Conservation (phyloP, 2,888 invertebrate genomes). For the Sycophila texana region DNA sequence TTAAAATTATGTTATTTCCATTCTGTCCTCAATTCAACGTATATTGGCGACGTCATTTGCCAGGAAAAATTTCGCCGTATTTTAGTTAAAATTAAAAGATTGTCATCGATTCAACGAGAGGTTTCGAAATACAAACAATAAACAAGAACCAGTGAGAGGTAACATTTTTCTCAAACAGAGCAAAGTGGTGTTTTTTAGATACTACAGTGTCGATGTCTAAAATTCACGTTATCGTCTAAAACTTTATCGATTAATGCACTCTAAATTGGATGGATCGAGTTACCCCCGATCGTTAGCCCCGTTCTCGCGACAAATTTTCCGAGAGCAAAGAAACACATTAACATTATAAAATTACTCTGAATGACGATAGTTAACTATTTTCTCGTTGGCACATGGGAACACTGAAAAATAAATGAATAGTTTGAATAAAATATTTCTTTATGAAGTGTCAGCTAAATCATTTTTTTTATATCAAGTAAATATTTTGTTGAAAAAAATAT, state of each 20-base stretch:
- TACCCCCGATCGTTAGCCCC: constrained; percentile 19
- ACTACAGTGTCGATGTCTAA: constrained; percentile 27
- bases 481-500: no score
- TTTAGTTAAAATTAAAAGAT: constrained; percentile 36
- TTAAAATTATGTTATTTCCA: neutral
- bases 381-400: constrained; percentile 44
- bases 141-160: constrained; percentile 1
- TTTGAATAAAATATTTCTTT: neutral
- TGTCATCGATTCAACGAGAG: constrained; percentile 29
- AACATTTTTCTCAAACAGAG: neutral
- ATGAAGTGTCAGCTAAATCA: no score
- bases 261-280: constrained; percentile 16
- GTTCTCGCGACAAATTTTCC: constrained; percentile 7
- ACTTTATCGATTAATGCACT: constrained; percentile 16
- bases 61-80: constrained; percentile 21
- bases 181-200: constrained; percentile 16
- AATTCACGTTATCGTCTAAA: constrained; percentile 14
- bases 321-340: constrained; percentile 1
- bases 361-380: neutral
- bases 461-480: no score
- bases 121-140: constrained; percentile 3
- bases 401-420: constrained; percentile 3
- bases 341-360: neutral
- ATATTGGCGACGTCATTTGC: neutral
- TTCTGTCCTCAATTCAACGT: constrained; percentile 12